Base-by-base conservation (phyloP, 2,113 vertebrate genomes). In the Ellobius talpinus region DNA sequence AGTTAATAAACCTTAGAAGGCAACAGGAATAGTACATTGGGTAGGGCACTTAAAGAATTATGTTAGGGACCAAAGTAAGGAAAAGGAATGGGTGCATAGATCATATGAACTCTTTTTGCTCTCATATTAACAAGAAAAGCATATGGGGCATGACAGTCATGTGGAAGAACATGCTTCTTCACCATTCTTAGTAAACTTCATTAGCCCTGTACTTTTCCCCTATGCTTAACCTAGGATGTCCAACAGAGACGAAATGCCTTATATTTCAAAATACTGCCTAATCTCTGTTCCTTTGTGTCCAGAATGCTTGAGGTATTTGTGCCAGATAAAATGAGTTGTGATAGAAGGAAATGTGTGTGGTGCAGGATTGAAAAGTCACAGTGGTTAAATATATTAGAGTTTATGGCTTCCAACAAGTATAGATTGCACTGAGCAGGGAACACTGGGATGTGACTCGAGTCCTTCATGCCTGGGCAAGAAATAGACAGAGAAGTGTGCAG, bases 1-100 rank as follows among this genome's bases (percentile, higher is more conserved):
- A 85, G 11, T 77, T 90, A 50, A 1, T 79, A 91, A 87, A 93
- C 82, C n/a, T 96, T 87, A n/a, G 45, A 97, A 94, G 73, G 47
- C 9, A 87, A 29, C 10, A 58, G 70, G 24, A 76, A 92, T 33
- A 74, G 12, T 24, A 55, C 7, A 89, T 33, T 76, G 24, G 4
- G 45, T 65, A 58, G 81, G n/a, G n/a, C n/a, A 68, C 74, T 50
- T 58, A 70, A 88, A 87, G 45, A 95, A 95, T 87, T 78, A 87
- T 66, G 58, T 85, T 79, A 77, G 45, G 52, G 23, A 50, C 9
- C 10, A n/a, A 92, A 90, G 72, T 42, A 91, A 93, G 58, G n/a
- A 50, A 68, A 96, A 90, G 50, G 70, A 13, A 87, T 45, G 68
- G 77, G 52, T 85, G 13, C 0, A 1, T 42, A 45, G 87, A 58